Evolutionary conservation across 2,797 vertebrate species (phyloP).

Genomic region (Euthynnus affinis): DNA sequence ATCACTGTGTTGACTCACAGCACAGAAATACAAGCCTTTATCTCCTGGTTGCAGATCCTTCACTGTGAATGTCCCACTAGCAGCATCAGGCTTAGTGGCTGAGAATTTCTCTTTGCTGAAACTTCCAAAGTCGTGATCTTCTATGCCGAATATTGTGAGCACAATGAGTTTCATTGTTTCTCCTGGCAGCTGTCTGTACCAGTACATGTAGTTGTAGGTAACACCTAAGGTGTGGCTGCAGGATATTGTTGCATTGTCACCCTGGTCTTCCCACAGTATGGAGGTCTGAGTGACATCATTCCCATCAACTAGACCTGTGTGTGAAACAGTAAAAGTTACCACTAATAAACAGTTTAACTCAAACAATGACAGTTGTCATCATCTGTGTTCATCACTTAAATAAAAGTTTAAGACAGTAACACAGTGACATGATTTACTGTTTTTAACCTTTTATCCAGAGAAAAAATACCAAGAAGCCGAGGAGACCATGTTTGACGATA

Average conservation of each 20-base stretch:
- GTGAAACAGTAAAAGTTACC: not conserved
- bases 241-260: conserved; percentile 23
- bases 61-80: conserved; percentile 53
- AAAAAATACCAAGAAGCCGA: too few relatives aligned
- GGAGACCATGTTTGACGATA: too few relatives aligned
- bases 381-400: too few relatives aligned
- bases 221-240: conserved; percentile 62
- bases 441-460: too few relatives aligned
- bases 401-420: too few relatives aligned
- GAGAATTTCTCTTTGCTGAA: conserved; percentile 32
- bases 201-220: conserved; percentile 40
- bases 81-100: conserved; percentile 19
- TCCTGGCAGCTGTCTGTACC: conserved; percentile 58
- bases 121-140: conserved; percentile 43
- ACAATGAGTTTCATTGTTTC: conserved; percentile 26
- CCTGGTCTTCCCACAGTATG: conserved; percentile 13
- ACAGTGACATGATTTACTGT: too few relatives aligned
- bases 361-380: too few relatives aligned
- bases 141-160: too few relatives aligned
- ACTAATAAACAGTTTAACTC: too few relatives aligned
- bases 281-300: conserved; percentile 39
- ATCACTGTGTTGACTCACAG: conserved; percentile 54
- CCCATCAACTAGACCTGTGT: not conserved
- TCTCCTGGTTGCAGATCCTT: conserved; percentile 46
- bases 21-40: conserved; percentile 67